Evolutionary conservation across 2,888 invertebrate genomes (phyloP).

Genomic region (Acholoe squamosa): DNA sequence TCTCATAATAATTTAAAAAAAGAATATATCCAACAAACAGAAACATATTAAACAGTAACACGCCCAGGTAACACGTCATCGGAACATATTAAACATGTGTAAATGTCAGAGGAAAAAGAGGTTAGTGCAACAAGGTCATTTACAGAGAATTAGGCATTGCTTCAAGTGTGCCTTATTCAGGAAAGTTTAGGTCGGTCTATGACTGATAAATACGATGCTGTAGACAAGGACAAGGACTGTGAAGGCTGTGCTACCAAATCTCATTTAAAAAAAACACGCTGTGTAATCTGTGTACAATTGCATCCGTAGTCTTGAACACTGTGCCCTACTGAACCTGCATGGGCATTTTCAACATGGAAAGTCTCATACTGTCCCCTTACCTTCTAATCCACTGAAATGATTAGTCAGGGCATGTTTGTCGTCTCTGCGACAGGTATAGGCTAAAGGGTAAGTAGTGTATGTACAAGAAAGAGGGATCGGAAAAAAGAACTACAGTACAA

Average conservation of each 20-base stretch:
- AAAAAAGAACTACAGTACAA: not conserved
- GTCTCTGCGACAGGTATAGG: not conserved
- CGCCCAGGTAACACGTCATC: too few relatives aligned
- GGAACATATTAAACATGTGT: not conserved
- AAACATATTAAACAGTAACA: not conserved
- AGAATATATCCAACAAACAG: not conserved
- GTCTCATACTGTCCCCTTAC: not conserved
- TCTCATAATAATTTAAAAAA: not conserved
- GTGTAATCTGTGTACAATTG: not conserved
- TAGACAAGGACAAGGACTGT: not conserved
- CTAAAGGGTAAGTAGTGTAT: not conserved
- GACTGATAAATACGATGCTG: not conserved
- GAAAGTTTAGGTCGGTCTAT: not conserved
- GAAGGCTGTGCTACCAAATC: constrained; percentile 34
- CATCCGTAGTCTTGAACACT: not conserved
- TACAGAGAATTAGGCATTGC: not conserved
- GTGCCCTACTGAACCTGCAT: constrained; percentile 24
- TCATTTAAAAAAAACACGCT: not conserved
- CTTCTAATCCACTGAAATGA: not conserved
- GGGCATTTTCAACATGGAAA: not conserved
- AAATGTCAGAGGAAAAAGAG: not conserved
- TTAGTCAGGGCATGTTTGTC: not conserved
- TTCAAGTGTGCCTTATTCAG: constrained; percentile 29
- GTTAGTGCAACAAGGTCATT: not conserved
- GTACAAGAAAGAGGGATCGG: not conserved